Conservation (phyloP, 2,797 vertebrate species). For the Pseudopleuronectes americanus region DNA sequence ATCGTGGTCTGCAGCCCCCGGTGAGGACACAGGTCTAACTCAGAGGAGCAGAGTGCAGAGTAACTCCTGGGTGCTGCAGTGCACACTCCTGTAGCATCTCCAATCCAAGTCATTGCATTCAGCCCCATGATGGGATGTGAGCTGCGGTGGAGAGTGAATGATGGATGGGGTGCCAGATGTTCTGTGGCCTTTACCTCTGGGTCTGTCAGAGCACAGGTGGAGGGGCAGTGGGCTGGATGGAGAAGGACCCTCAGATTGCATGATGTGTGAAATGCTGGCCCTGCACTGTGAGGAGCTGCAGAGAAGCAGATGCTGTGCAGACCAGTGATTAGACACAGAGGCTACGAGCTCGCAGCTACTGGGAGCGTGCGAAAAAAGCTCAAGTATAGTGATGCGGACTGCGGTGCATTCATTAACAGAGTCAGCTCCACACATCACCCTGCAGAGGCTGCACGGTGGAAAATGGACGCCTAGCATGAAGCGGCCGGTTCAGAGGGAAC, state of each 20-base stretch:
- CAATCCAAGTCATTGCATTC: constrained; percentile 37
- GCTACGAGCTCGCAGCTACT: constrained; percentile 39
- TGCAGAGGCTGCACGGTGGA: constrained; percentile 72
- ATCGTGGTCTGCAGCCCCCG: constrained; percentile 35
- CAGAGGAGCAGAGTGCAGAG: constrained; percentile 28
- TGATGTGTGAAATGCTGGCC: constrained; percentile 56
- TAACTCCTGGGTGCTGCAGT: constrained; percentile 63
- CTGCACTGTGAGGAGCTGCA: constrained; percentile 35
- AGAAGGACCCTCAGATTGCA: constrained; percentile 17
- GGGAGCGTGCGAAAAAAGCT: constrained; percentile 65
- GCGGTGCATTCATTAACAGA: constrained; percentile 82
- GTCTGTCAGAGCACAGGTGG: constrained; percentile 29
- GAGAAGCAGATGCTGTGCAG: constrained; percentile 38
- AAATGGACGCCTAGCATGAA: constrained; percentile 81
- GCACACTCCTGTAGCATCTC: constrained; percentile 46
- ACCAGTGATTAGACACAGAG: constrained; percentile 37
- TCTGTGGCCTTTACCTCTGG: constrained; percentile 50
- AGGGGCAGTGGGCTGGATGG: constrained; percentile 25
- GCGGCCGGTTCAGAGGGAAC: constrained; percentile 61
- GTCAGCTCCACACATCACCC: constrained; percentile 63
- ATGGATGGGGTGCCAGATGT: constrained; percentile 55
- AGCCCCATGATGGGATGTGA: constrained; percentile 47
- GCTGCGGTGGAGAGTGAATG: constrained; percentile 37
- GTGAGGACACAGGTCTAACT: constrained; percentile 27
- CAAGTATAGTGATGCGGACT: constrained; percentile 74